phyloP scores from a whole-genome alignment of 2,113 vertebrate species.

The Stegostoma tigrinum region DNA sequence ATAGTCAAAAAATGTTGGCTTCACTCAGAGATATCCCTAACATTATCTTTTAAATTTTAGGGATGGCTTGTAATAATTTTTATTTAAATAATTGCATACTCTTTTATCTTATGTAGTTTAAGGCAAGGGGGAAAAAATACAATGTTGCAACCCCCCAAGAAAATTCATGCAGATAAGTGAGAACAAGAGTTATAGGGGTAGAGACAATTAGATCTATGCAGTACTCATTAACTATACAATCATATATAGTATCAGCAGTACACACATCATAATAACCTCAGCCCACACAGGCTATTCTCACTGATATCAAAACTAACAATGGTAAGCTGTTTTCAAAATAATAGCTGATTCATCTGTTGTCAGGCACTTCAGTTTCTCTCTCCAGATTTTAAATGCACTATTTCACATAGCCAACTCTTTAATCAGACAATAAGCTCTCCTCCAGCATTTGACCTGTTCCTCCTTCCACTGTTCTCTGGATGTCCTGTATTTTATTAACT shows the following conservation, averaged over 20 bases:
- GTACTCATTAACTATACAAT: neutral
- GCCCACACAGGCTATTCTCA: neutral
- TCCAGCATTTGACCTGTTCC: neutral
- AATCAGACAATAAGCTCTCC: neutral
- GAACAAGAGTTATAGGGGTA: neutral
- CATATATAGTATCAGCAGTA: neutral
- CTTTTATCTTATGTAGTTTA: neutral
- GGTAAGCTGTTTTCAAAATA: neutral
- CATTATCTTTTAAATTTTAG: neutral
- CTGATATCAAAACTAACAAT: neutral
- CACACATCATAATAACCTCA: neutral
- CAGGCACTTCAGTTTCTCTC: neutral
- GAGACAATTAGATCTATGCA: neutral
- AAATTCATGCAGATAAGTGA: neutral
- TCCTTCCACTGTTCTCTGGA: neutral
- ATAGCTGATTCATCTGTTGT: neutral
- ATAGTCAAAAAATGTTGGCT: neutral
- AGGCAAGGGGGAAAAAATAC: neutral
- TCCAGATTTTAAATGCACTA: neutral
- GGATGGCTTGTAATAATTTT: neutral
- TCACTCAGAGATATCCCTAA: neutral
- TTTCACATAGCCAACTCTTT: neutral
- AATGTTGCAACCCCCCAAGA: neutral
- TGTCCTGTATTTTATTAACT: neutral
- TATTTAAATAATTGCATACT: neutral